These are phyloP conservation scores for Parazoanthus swiftii DNA, from an alignment of 92 coral and sea anemone species.

Conservation along the genomic window DNA sequence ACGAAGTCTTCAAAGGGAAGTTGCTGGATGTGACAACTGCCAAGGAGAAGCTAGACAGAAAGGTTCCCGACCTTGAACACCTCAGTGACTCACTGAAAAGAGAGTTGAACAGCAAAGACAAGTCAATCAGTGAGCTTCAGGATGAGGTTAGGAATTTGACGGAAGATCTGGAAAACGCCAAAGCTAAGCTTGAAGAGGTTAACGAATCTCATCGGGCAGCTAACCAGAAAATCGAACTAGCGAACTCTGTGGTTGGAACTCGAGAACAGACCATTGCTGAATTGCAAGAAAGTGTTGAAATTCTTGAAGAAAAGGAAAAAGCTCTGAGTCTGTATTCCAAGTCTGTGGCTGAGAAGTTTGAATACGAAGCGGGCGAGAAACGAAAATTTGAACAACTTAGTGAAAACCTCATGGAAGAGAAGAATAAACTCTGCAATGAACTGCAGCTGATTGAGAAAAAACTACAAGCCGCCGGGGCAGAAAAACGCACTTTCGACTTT, in stretches of 20 bases:
- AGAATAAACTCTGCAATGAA: slow-evolving; percentile 41
- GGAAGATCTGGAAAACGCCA: slow-evolving; percentile 51
- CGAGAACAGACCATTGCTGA: slow-evolving; percentile 68
- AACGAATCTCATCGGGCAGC: slow-evolving; percentile 54
- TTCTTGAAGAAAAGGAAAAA: slow-evolving; percentile 79
- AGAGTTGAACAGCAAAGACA: slow-evolving; percentile 62
- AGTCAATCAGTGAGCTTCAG: slow-evolving; percentile 47
- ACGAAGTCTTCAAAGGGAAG: slow-evolving; percentile 62
- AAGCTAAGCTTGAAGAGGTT: slow-evolving; percentile 43
- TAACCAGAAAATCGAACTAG: slow-evolving; percentile 55
- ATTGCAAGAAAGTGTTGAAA: slow-evolving; percentile 66
- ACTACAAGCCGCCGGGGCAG: slow-evolving; percentile 28
- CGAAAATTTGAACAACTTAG: slow-evolving; percentile 51
- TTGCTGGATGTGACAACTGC: slow-evolving; percentile 44
- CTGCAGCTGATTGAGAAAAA: slow-evolving; percentile 61
- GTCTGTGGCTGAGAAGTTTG: slow-evolving; percentile 73
- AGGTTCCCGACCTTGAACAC: slow-evolving; percentile 57
- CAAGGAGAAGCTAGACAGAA: slow-evolving; percentile 68
- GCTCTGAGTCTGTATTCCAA: slow-evolving; percentile 73
- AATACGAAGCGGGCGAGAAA: slow-evolving; percentile 63
- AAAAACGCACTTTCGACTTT: slow-evolving; percentile 28
- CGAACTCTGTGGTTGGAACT: slow-evolving; percentile 51
- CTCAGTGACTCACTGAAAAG: slow-evolving; percentile 62
- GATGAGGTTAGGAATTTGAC: slow-evolving; percentile 53
- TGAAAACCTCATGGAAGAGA: slow-evolving; percentile 55